Conservation (phyloP, 2,113 vertebrate genomes). For the Percopsis transmontana region DNA sequence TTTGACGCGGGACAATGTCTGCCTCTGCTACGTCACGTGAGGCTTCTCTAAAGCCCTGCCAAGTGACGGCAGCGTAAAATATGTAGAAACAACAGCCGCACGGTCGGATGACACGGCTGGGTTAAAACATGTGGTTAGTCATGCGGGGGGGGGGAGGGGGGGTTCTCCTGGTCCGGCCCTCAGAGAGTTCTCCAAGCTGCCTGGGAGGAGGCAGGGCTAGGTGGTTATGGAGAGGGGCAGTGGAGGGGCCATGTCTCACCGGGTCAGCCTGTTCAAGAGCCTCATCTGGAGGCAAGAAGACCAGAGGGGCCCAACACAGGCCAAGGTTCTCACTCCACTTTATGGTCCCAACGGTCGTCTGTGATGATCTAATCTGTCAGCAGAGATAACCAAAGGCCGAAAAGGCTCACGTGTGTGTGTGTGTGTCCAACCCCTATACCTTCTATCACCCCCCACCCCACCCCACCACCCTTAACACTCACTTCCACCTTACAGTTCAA, state of each 20-base stretch:
- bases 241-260: conserved; percentile 62
- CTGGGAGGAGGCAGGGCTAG: conserved; percentile 37
- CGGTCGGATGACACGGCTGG: conserved; percentile 53
- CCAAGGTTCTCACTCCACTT: conserved; percentile 22
- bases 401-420: conserved; percentile 50
- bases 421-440: conserved; percentile 35
- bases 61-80: conserved; percentile 15
- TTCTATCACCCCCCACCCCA: conserved; percentile 2
- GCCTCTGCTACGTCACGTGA: conserved; percentile 11
- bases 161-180: conserved; percentile 54
- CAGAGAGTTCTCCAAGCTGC: conserved; percentile 44
- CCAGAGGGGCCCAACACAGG: conserved; percentile 53
- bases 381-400: conserved; percentile 56
- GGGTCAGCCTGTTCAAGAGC: conserved; percentile 59
- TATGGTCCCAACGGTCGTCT: conserved; percentile 32
- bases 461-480: conserved; percentile 49
- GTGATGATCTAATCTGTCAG: conserved; percentile 70
- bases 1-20: conserved; percentile 15
- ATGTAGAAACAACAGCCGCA: conserved; percentile 24
- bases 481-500: conserved; percentile 56
- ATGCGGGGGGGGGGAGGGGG: conserved; percentile 52
- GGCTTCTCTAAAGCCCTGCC: conserved; percentile 28
- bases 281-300: conserved; percentile 43
- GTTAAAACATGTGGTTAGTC: conserved; percentile 57
- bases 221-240: conserved; percentile 45